phyloP scores from a whole-genome alignment of 1,140 invertebrate genomes.

The Ganaspis sp. region DNA sequence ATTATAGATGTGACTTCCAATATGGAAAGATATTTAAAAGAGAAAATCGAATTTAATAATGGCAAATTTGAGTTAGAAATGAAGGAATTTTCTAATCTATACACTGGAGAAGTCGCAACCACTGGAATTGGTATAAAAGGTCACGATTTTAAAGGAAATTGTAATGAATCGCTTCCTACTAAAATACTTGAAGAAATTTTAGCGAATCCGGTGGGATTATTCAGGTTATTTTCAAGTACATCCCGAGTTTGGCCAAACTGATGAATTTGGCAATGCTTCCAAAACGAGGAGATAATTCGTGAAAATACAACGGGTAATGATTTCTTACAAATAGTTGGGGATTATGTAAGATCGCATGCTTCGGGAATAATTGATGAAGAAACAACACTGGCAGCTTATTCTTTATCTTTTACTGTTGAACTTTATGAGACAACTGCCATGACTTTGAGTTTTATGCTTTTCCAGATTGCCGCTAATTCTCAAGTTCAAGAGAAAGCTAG shows the following conservation, averaged over 20 bases:
- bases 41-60: no score
- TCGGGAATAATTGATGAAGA: conserved; percentile 32
- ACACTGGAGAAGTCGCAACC: no score
- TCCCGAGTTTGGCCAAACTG: background rate
- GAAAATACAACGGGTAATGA: conserved; percentile 20
- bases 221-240: no score
- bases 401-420: conserved; percentile 51
- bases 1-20: conserved; percentile 42
- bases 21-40: conserved; percentile 37
- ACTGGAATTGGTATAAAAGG: no score
- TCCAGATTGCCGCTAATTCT: conserved; percentile 34
- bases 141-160: no score
- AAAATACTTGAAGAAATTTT: no score
- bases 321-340: conserved; percentile 45
- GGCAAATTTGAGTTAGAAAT: no score
- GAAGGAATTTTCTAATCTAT: no score
- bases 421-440: conserved; percentile 47
- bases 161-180: no score
- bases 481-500: conserved; percentile 49
- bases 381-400: conserved; percentile 41
- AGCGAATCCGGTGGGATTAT: no score
- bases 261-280: background rate
- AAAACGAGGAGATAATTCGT: conserved; percentile 4
- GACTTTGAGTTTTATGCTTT: conserved; percentile 33
- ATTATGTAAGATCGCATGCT: conserved; percentile 36